Conservation (phyloP, 92 coral and sea anemone genomes). For the Epizoanthus ramosus region DNA sequence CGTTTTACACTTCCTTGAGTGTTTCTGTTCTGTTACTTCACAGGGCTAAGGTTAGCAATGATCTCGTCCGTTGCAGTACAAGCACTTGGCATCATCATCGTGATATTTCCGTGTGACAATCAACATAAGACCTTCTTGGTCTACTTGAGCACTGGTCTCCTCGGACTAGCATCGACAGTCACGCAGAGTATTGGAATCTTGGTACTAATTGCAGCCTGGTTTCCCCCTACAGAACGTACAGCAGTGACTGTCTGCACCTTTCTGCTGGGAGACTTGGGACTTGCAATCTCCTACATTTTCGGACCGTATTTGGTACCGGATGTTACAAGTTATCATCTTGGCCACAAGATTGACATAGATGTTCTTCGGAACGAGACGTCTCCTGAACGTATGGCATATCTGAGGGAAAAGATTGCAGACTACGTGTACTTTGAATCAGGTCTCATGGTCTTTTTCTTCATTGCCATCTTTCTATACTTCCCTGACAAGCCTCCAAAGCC, state of each 20-base stretch:
- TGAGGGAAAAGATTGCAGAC: constrained; percentile 14
- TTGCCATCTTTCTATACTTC: constrained; percentile 22
- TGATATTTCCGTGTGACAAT: constrained; percentile 19
- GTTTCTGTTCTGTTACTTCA: neutral
- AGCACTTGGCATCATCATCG: neutral
- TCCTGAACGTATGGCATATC: constrained; percentile 13
- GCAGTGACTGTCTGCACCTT: constrained; percentile 17
- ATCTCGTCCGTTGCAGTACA: neutral
- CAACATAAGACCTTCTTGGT: neutral
- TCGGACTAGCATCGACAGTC: neutral
- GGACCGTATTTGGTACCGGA: constrained; percentile 36
- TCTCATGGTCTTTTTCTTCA: neutral
- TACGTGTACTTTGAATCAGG: constrained; percentile 20
- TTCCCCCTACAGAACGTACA: constrained; percentile 39
- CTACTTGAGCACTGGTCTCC: constrained; percentile 5
- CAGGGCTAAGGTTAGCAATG: constrained; percentile 10
- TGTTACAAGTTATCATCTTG: constrained; percentile 11
- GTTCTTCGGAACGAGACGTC: constrained; percentile 32
- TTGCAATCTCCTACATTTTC: constrained; percentile 1
- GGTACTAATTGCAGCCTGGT: constrained; percentile 26
- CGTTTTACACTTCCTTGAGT: neutral
- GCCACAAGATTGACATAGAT: constrained; percentile 29
- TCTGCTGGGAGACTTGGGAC: constrained; percentile 28
- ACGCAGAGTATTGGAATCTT: neutral
- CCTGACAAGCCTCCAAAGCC: constrained; percentile 36